Evolutionary conservation across 2,888 invertebrate species (phyloP).

Genomic region (Allacma fusca): DNA sequence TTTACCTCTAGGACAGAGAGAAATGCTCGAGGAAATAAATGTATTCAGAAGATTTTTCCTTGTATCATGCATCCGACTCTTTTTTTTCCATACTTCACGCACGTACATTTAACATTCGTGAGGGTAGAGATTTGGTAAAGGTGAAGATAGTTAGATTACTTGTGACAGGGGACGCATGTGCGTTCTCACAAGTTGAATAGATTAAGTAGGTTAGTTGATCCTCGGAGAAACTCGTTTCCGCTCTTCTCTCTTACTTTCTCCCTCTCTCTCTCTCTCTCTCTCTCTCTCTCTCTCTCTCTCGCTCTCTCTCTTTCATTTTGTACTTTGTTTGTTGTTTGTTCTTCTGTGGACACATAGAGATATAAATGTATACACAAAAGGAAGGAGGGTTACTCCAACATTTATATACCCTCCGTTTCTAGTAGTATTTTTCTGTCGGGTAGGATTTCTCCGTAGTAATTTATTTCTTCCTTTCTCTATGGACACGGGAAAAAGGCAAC

Average conservation of each 20-base stretch:
- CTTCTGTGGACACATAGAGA: too few relatives aligned
- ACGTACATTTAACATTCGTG: too few relatives aligned
- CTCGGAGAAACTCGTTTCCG: conserved; percentile 28
- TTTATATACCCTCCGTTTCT: too few relatives aligned
- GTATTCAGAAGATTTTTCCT: too few relatives aligned
- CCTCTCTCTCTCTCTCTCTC: not conserved
- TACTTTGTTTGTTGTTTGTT: too few relatives aligned
- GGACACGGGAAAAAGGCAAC: not conserved
- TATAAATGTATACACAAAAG: too few relatives aligned
- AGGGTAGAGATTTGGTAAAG: too few relatives aligned
- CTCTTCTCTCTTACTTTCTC: not conserved
- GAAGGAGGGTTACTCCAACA: too few relatives aligned
- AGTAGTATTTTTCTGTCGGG: not conserved
- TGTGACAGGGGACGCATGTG: conserved; percentile 32
- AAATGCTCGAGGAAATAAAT: too few relatives aligned
- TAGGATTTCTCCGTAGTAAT: conserved; percentile 25
- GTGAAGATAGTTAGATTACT: conserved; percentile 10
- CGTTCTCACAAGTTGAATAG: conserved; percentile 34
- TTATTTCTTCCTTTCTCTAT: conserved; percentile 35
- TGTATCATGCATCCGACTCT: too few relatives aligned
- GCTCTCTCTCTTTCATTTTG: not conserved
- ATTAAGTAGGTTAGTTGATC: conserved; percentile 38
- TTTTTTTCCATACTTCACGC: too few relatives aligned
- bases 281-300: not conserved
- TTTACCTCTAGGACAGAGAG: too few relatives aligned